These are phyloP conservation scores for Gila robusta DNA, from an alignment of 2,797 vertebrate species.

Conservation along the genomic window DNA sequence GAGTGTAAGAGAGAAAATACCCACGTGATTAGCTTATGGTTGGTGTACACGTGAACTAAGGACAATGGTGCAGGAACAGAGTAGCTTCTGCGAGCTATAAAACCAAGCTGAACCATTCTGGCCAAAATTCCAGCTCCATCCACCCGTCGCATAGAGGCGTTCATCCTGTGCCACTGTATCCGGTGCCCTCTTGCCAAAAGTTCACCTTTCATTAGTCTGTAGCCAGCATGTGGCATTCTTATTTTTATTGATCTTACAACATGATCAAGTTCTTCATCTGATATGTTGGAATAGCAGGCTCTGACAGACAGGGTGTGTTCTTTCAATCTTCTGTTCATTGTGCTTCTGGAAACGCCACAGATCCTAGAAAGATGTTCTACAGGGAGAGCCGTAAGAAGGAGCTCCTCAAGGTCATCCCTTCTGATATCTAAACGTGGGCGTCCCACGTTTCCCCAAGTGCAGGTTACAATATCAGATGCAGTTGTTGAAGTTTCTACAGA, in stretches of 20 bases:
- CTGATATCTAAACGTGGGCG: background rate
- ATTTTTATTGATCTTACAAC: constrained; percentile 11
- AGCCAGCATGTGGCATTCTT: constrained; percentile 19
- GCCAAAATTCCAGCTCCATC: constrained; percentile 28
- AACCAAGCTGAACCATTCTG: constrained; percentile 34
- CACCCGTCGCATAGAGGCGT: constrained; percentile 21
- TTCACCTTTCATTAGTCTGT: constrained; percentile 18
- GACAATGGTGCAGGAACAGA: constrained; percentile 30
- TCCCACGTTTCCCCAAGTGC: background rate
- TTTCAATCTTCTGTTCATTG: background rate
- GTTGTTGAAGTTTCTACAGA: background rate
- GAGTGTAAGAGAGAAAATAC: constrained; percentile 21
- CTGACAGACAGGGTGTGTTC: constrained; percentile 6
- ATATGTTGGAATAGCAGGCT: background rate
- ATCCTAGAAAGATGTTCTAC: background rate
- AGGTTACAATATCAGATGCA: background rate
- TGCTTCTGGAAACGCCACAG: background rate
- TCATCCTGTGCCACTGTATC: constrained; percentile 19
- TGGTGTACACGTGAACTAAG: constrained; percentile 24
- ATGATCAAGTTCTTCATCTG: constrained; percentile 23
- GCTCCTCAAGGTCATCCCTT: background rate
- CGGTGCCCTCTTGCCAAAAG: background rate
- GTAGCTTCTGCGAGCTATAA: constrained; percentile 13
- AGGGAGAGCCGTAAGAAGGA: background rate
- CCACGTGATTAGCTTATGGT: constrained; percentile 25